Conservation (phyloP, 2,797 vertebrate species). For the Arrhamphus sclerolepis region DNA sequence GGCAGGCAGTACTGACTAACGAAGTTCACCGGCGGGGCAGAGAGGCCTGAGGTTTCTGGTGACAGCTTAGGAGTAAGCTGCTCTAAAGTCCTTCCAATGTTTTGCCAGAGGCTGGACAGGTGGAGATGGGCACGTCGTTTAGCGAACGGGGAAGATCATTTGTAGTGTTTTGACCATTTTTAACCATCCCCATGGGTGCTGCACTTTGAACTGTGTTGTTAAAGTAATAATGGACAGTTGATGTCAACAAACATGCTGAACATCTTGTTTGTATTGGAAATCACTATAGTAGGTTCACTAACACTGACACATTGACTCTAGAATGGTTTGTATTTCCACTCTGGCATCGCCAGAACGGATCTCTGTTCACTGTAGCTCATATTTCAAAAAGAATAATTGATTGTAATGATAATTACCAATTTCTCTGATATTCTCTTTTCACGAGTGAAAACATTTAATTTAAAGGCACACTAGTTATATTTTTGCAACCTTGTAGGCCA, state of each 20-base stretch:
- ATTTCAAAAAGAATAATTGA: too few relatives aligned
- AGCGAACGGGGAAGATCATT: not conserved
- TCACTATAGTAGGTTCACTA: too few relatives aligned
- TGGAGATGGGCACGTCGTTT: not conserved
- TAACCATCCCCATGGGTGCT: not conserved
- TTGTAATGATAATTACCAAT: too few relatives aligned
- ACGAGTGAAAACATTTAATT: too few relatives aligned
- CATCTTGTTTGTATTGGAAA: too few relatives aligned
- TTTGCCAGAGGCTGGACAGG: slow-evolving; percentile 4
- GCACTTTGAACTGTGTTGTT: not conserved
- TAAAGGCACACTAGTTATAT: too few relatives aligned
- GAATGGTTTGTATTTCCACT: not conserved
- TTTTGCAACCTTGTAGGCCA: too few relatives aligned
- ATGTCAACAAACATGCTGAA: too few relatives aligned
- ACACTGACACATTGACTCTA: not conserved
- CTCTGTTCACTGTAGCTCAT: not conserved
- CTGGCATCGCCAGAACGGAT: not conserved
- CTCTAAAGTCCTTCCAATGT: slow-evolving; percentile 12
- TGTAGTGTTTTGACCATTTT: not conserved
- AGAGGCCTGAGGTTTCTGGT: slow-evolving; percentile 42
- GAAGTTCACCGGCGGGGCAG: slow-evolving; percentile 72
- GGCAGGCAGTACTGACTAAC: slow-evolving; percentile 78
- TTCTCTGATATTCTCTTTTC: too few relatives aligned
- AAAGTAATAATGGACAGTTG: not conserved
- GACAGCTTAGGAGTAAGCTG: slow-evolving; percentile 29